phyloP scores from a whole-genome alignment of 2,797 vertebrate species.

The Mastacembelus armatus region DNA sequence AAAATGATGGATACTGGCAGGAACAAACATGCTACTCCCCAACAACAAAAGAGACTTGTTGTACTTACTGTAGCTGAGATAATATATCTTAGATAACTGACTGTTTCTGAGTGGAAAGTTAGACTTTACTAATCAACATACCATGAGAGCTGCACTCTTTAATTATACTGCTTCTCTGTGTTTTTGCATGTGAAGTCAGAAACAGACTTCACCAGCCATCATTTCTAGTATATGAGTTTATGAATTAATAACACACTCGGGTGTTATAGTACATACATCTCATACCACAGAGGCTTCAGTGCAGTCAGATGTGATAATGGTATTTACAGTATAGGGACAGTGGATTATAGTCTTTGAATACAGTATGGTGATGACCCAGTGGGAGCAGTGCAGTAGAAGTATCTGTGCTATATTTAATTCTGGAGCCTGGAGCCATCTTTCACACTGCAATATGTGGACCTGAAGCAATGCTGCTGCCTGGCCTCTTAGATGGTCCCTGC shows the following conservation, averaged over 20 bases:
- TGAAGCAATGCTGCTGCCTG: conserved; percentile 58
- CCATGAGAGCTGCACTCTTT: conserved; percentile 24
- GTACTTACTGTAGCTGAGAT: background rate
- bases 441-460: conserved; percentile 47
- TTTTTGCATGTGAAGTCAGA: conserved; percentile 26
- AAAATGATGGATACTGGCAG: conserved; percentile 24
- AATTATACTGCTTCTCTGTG: conserved; percentile 26
- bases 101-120: conserved; percentile 13
- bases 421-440: conserved; percentile 59
- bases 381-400: conserved; percentile 52
- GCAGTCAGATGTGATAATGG: conserved; percentile 45
- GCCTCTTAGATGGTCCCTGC: conserved; percentile 57
- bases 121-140: conserved; percentile 6
- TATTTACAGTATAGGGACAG: conserved; percentile 44
- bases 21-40: conserved; percentile 9
- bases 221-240: conserved; percentile 41
- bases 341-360: conserved; percentile 60
- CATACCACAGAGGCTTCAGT: conserved; percentile 31
- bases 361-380: conserved; percentile 54
- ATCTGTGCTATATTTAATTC: conserved; percentile 62
- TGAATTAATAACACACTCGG: conserved; percentile 64
- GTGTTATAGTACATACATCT: conserved; percentile 44
- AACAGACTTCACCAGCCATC: conserved; percentile 31
- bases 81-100: conserved; percentile 13
- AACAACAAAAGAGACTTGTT: background rate